phyloP scores from a whole-genome alignment of 2,113 vertebrate genomes.

The Ptyas mucosa region DNA sequence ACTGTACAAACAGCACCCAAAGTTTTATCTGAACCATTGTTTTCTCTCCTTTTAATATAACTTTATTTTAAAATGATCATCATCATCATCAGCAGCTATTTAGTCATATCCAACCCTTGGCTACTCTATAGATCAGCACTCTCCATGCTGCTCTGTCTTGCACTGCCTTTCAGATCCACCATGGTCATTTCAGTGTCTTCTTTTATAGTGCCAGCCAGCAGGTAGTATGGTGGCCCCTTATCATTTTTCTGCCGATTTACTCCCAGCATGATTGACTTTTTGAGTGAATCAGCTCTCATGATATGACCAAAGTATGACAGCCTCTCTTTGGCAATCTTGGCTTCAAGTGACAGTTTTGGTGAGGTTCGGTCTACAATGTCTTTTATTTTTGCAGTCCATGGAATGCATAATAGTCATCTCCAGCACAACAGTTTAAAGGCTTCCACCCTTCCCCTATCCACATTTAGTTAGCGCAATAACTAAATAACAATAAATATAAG shows the following conservation, averaged over 20 bases:
- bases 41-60: background rate
- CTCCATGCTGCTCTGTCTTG: background rate
- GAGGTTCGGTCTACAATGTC: background rate
- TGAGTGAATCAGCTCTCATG: background rate
- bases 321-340: background rate
- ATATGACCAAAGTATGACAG: background rate
- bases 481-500: background rate
- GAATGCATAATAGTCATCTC: background rate
- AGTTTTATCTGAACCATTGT: background rate
- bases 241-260: background rate
- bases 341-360: background rate
- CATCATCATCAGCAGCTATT: background rate
- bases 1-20: background rate
- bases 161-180: background rate
- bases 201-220: background rate
- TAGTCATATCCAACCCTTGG: background rate
- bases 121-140: background rate
- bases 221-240: background rate
- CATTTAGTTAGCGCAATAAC: background rate
- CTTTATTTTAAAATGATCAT: background rate
- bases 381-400: background rate
- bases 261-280: background rate
- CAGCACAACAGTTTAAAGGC: background rate
- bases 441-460: too few relatives aligned
- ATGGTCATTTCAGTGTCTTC: background rate